Evolutionary conservation across 2,888 invertebrate species (phyloP).

Genomic region (Bruchidius siliquastri): DNA sequence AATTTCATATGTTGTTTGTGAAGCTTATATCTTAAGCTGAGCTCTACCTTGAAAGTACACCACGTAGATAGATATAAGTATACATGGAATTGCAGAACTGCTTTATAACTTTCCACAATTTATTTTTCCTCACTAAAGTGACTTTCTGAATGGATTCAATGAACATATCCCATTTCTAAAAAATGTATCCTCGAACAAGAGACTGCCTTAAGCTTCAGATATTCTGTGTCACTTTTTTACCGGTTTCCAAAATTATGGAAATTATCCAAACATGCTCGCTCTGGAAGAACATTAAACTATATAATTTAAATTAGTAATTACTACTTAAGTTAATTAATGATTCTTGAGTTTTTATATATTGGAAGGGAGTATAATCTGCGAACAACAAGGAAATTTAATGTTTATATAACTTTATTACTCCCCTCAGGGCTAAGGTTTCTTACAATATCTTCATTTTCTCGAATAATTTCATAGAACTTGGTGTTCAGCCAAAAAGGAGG

Average conservation of each 20-base stretch:
- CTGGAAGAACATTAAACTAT: neutral
- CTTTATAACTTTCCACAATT: neutral
- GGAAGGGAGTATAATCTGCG: no score
- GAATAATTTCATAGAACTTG: no score
- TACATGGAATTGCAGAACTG: neutral
- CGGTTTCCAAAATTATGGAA: neutral
- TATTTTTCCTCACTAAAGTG: neutral
- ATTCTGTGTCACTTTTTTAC: neutral
- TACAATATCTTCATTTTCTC: no score
- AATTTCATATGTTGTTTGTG: neutral
- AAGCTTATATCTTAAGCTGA: neutral
- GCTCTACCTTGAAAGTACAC: neutral
- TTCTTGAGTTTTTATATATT: no score
- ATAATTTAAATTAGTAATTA: neutral
- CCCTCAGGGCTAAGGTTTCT: no score
- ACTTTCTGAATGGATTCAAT: neutral
- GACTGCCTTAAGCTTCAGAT: neutral
- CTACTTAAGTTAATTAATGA: no score
- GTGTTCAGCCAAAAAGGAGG: no score
- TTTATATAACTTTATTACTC: no score
- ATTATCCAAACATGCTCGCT: neutral
- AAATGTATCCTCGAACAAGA: neutral
- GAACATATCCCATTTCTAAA: neutral
- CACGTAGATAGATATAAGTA: neutral
- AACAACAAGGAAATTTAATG: no score